Base-by-base conservation (phyloP, 2,888 invertebrate genomes). In the Tyria jacobaeae region DNA sequence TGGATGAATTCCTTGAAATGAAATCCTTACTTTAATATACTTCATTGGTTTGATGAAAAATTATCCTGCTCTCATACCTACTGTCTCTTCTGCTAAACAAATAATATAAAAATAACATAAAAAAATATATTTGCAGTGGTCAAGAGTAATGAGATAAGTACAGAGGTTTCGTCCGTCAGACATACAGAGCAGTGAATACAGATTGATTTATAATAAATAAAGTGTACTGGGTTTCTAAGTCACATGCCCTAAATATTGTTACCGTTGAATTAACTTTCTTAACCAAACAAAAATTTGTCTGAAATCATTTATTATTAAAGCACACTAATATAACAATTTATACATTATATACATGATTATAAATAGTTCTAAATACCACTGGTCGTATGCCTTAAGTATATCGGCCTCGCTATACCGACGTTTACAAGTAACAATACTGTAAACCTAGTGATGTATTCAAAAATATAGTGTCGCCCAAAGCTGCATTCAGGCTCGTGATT, bases 281-380 rank as follows among this genome's bases (percentile, higher is more conserved):
- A 17, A 55, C 21, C 2, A 34, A 47, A 21, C 31, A 14, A 44
- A 12, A 1, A 12, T 5, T 47, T 24, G 35, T 41, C 47, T 35
- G 17, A 47, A 35, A 31, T 56, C 44, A 35, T 61, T 61, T 47
- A 57, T 49, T 50, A 49, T 15, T 49, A 15, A 57, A 57, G 34
- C 49, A 50, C 39, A 50, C 51, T 50, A 49, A 50, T 24, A 57
- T 21, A 15, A 50, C 37, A 39, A 51, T 49, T 50, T 41, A n/a
- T n/a, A 57, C 15, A 50, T 37, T 57, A 57, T 49, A 50, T 49
- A 57, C 57, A 50, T 14, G 31, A 57, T 49, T 50, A 25, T 35
- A 48, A 56, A 31, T 47, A 34, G 47, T 47, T n/a, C 17, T 15
- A 34, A 60, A 27, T 21, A 55, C 24, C 56, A 56, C 56, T 56